These are phyloP conservation scores for Drosophila ezoana DNA, from an alignment of 2,888 invertebrate genomes.

Conservation along the genomic window DNA sequence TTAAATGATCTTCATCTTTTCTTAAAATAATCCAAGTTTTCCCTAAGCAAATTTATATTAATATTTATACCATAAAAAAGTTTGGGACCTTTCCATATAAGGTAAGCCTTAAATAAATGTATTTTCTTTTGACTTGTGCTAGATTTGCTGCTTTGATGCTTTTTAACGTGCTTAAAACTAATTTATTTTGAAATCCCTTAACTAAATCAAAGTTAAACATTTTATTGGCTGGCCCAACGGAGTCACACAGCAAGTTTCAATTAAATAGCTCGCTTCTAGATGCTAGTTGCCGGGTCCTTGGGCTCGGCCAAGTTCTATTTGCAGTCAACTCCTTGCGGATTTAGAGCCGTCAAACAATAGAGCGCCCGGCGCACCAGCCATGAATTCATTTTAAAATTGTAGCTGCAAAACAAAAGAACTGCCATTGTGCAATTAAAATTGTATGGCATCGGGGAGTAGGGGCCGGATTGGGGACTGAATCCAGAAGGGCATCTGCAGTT, in stretches of 20 bases:
- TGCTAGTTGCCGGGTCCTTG: slow-evolving; percentile 3
- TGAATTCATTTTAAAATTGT: slow-evolving; percentile 80
- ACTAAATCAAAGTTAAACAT: slow-evolving; percentile 82
- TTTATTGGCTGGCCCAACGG: slow-evolving; percentile 74
- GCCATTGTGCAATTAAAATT: slow-evolving; percentile 81
- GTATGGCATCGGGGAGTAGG: slow-evolving; percentile 73
- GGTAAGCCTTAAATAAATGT: background rate
- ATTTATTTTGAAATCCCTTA: slow-evolving; percentile 73
- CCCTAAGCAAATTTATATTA: too few relatives aligned
- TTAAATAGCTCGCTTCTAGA: slow-evolving; percentile 66
- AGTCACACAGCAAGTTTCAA: slow-evolving; percentile 80
- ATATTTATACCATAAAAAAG: too few relatives aligned
- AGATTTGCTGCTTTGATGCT: background rate
- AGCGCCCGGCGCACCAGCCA: slow-evolving; percentile 62
- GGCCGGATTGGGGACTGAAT: slow-evolving; percentile 13
- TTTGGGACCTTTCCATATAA: too few relatives aligned
- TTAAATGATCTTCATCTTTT: too few relatives aligned
- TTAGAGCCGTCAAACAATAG: slow-evolving; percentile 74
- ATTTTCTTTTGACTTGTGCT: background rate
- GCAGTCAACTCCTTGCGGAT: slow-evolving; percentile 67
- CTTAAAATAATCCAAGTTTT: too few relatives aligned
- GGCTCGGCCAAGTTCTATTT: slow-evolving; percentile 23
- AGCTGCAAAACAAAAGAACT: slow-evolving; percentile 71
- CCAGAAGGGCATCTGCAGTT: slow-evolving; percentile 20
- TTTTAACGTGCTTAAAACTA: slow-evolving; percentile 47